Evolutionary conservation across 2,888 invertebrate genomes (phyloP), one percentile per base, ranked within the genome.

Genomic region (Lepidocyrtinus sp.): DNA sequence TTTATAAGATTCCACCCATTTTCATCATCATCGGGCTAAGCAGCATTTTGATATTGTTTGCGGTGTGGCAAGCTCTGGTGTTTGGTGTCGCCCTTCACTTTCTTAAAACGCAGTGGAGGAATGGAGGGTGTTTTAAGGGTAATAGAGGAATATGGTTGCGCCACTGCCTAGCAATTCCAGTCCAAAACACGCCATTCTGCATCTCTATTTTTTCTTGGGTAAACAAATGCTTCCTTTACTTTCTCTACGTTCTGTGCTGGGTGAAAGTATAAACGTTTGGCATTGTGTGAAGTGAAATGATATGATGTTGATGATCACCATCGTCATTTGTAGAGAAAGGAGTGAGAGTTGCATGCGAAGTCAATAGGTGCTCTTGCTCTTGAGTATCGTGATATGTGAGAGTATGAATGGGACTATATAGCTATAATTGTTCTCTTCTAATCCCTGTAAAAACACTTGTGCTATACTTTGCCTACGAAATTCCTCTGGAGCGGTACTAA

Each of bases 271-370:
- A 36, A n/a, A 12, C 50, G 17, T 12, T n/a, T n/a, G n/a, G 50
- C 17, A 50, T 50, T 50, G 50, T 50, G 50, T n/a, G 50, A n/a
- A 17, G 50, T 2, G 15, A 7, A 12, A 50, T 12, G 15, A 50
- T 50, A 36, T 36, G 12, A 17, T n/a, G n/a, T n/a, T n/a, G n/a
- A n/a, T 50, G 50, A 50, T 50, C 5, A 1, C n/a, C 15, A 12
- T 50, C 50, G 50, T 50, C 50, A 50, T 50, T 50, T 50, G 50
- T n/a, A 17, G 50, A 50, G 36, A 50, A 50, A 50, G 17, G 50
- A n/a, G n/a, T n/a, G n/a, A 50, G 17, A 50, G 50, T 50, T n/a
- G 50, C 50, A 50, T 50, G 15, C 12, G 12, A 50, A 50, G 50
- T 50, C 50, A 50, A 50, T 50, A 50, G 50, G 50, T n/a, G n/a